Percentiles rank a stretch among this genome's conserved stretches.
Conservation (phyloP, 2,113 vertebrate species). For the Ibidorhyncha struthersii region DNA sequence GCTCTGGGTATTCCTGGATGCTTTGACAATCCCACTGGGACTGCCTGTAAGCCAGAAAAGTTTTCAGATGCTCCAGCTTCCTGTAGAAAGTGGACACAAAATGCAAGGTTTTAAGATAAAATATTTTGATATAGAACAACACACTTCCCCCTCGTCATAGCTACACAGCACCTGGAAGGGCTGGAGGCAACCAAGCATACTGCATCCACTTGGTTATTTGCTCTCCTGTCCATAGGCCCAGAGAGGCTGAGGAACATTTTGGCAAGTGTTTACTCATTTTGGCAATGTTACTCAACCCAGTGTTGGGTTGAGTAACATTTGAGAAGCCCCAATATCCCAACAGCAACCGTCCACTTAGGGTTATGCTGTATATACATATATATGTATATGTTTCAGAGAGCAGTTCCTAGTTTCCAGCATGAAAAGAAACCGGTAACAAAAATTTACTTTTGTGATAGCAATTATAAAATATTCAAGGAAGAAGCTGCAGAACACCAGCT, state of each 20-base stretch:
- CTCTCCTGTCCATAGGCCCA: background rate
- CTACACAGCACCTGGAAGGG: background rate
- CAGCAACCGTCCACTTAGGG: background rate
- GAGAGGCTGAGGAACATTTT: background rate
- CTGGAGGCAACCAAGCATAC: no score
- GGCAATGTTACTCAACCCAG: no score
- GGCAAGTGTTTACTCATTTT: no score
- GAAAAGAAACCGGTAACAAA: background rate
- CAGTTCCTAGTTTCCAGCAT: background rate
- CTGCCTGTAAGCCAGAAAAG: background rate
- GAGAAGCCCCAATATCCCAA: background rate
- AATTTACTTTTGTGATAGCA: fast-evolving
- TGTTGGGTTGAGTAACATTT: background rate
- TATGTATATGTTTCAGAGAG: fast-evolving
- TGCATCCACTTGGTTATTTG: no score
- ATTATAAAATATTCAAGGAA: no score
- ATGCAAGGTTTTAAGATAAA: fast-evolving
- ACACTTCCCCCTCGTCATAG: background rate
- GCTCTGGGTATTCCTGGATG: background rate
- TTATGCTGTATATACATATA: fast-evolving
- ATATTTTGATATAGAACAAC: background rate
- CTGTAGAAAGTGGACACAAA: background rate
- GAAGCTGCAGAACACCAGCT: background rate
- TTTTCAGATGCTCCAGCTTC: background rate
- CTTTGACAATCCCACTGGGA: background rate